Base-by-base conservation (phyloP, 2,113 vertebrate genomes). In the Brachyistius frenatus region DNA sequence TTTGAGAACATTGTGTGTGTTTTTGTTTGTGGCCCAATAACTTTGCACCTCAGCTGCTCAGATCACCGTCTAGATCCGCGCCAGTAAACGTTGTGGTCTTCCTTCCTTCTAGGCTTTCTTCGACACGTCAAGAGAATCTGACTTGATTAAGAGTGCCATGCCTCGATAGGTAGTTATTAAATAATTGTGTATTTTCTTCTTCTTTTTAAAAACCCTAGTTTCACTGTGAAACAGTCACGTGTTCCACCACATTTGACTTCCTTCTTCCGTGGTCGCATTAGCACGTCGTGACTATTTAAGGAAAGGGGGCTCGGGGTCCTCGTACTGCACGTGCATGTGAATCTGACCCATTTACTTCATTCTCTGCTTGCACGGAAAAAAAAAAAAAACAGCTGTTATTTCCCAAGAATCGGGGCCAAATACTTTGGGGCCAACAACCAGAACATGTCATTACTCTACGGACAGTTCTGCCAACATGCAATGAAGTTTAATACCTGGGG, bases 211-310 rank as follows among this genome's bases (percentile, higher is more conserved):
- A 14, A 57, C 36, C 7, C 3, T 35, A 64, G 41, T 67, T 71
- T n/a, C 57, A 31, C 57, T 75, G 30, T 81, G 53, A 84, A 83
- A 88, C 68, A 76, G 81, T 93, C 90, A 90, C 86, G 83, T 85
- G 89, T 89, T 85, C 86, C 23, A 47, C 70, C 84, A 81, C 80
- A 84, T 16, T 76, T 62, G 30, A 88, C 88, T 92, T 91, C 77
- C 84, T 81, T 49, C 57, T 81, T 89, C 52, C 80, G 80, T 78
- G 73, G 66, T 67, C 56, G 44, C 15, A 5, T 84, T 86, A 80
- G 56, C 66, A 71, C 67, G 66, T 64, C 36, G 46, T 49, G 64
- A 39, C 5, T 63, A 58, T 73, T 69, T 53, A 39, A 11, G 44
- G 23, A 23, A 23, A 56, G 9, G 36, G 11, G 8, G 9, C 44